Conservation (phyloP, 2,888 invertebrate species). For the Bedellia somnulentella region DNA sequence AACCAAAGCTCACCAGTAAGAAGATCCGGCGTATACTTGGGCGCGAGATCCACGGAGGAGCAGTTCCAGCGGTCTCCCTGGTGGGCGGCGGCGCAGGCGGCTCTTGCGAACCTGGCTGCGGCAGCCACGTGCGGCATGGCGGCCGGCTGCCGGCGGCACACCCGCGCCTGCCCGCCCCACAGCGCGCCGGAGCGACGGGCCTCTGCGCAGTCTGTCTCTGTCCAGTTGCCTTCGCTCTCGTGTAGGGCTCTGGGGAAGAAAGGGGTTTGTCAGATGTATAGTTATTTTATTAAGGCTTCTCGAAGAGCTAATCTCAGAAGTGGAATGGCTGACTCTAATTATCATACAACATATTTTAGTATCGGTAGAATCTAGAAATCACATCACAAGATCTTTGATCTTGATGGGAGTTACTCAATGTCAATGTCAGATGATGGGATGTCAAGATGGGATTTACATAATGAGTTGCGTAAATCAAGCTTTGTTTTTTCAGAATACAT, state of each 20-base stretch:
- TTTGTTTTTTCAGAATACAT: no score
- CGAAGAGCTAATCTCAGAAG: no score
- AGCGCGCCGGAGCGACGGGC: constrained; percentile 53
- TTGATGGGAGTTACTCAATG: no score
- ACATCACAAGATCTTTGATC: no score
- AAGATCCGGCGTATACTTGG: constrained; percentile 74
- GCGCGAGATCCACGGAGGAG: constrained; percentile 72
- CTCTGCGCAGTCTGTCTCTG: constrained; percentile 37
- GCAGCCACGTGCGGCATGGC: constrained; percentile 76
- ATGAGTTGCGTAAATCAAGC: no score
- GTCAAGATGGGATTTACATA: no score
- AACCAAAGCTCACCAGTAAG: no score
- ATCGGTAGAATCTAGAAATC: no score
- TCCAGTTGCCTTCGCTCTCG: constrained; percentile 50
- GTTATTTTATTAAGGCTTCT: no score
- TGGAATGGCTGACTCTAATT: no score
- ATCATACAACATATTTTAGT: no score
- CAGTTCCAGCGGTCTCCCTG: constrained; percentile 82
- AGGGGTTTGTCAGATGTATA: not conserved
- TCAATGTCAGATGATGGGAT: no score
- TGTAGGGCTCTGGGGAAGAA: constrained; percentile 28
- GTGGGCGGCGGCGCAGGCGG: constrained; percentile 73
- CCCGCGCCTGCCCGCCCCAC: constrained; percentile 65
- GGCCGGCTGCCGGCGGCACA: constrained; percentile 66
- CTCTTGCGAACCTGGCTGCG: constrained; percentile 69